A percentile compares a stretch with the other conserved stretches of the same genome.
Conservation (phyloP, 2,797 vertebrate genomes). For the Pseudochirops cupreus region DNA sequence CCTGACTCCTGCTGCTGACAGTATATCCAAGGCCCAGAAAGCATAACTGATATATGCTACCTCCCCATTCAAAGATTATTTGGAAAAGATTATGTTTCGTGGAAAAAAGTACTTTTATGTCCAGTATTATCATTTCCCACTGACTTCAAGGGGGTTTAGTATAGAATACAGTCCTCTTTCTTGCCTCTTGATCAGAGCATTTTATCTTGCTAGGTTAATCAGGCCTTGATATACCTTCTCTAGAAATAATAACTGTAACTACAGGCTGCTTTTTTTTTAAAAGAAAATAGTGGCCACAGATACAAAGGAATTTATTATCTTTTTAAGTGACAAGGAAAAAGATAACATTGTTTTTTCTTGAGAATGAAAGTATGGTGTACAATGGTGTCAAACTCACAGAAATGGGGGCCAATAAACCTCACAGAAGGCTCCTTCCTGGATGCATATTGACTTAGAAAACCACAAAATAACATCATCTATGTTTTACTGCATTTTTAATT, state of each 20-base stretch:
- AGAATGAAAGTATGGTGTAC: neutral
- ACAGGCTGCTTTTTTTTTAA: neutral
- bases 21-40: slow-evolving; percentile 17
- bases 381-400: neutral
- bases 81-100: neutral
- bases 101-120: neutral
- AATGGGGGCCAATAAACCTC: neutral
- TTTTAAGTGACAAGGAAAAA: neutral
- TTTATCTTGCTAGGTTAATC: neutral
- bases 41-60: slow-evolving; percentile 28
- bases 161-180: neutral
- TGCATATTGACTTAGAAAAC: neutral
- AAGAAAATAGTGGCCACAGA: neutral
- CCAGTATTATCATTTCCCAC: neutral
- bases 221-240: neutral
- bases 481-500: neutral
- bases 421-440: neutral
- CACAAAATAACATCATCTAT: neutral
- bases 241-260: neutral
- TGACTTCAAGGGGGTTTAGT: slow-evolving; percentile 10
- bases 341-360: neutral
- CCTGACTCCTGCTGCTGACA: neutral
- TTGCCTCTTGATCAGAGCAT: neutral
- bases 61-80: slow-evolving; percentile 41
- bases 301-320: neutral